Conservation (phyloP, 2,113 vertebrate species). For the Phylloscopus trochilus region DNA sequence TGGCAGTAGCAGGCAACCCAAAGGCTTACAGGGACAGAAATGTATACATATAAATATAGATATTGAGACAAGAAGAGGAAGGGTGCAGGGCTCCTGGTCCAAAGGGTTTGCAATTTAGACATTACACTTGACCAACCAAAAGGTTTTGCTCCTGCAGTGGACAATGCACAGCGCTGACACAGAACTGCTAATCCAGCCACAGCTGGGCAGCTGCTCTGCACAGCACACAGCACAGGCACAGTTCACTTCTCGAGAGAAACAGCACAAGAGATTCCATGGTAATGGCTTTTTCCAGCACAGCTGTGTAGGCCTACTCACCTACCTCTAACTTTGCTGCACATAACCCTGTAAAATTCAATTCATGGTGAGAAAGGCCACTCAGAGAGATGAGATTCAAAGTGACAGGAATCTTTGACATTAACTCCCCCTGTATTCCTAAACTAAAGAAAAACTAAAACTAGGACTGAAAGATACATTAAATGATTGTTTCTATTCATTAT, state of each 20-base stretch:
- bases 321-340: not conserved
- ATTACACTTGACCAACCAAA: not conserved
- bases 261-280: not conserved
- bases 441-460: not conserved
- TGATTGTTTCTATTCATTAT: not conserved
- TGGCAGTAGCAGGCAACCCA: not conserved
- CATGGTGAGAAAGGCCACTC: not conserved
- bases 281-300: not conserved
- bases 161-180: rapidly evolving
- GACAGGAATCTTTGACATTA: not conserved
- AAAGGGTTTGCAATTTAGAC: not conserved
- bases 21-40: not conserved
- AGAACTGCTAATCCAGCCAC: not conserved
- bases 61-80: not conserved
- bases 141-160: not conserved
- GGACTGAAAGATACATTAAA: not conserved
- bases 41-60: rapidly evolving
- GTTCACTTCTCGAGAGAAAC: not conserved
- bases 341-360: not conserved
- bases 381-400: not conserved
- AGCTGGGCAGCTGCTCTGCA: not conserved
- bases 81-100: not conserved
- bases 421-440: not conserved
- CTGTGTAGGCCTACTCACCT: not conserved
- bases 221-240: not conserved